phyloP scores from a whole-genome alignment of 1,140 invertebrate genomes.

The Probaryconus sp. region DNA sequence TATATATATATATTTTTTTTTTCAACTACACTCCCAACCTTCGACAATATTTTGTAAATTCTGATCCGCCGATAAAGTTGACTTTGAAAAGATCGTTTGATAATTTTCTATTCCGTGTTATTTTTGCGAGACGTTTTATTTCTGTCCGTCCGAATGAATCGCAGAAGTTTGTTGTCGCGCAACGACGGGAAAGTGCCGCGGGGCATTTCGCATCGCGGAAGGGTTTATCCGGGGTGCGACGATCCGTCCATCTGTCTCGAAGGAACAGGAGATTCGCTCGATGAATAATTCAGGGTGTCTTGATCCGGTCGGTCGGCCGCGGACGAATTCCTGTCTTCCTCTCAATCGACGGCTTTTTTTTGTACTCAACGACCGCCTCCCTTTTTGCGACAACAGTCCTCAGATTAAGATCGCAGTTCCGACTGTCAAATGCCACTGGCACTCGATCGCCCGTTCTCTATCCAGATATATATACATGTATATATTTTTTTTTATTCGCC shows the following conservation, averaged over 20 bases:
- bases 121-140: too few species aligned
- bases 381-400: slow-evolving; percentile 56
- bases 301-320: slow-evolving; percentile 64
- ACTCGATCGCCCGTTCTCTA: slow-evolving; percentile 14
- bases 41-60: too few species aligned
- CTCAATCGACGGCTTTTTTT: slow-evolving; percentile 65
- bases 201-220: slow-evolving; percentile 55
- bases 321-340: slow-evolving; percentile 59
- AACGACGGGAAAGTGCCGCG: slow-evolving; percentile 46
- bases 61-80: too few species aligned
- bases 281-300: slow-evolving; percentile 72
- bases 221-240: slow-evolving; percentile 52
- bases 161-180: slow-evolving; percentile 25
- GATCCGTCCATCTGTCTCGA: slow-evolving; percentile 56
- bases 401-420: slow-evolving; percentile 70
- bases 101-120: too few species aligned
- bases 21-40: too few species aligned
- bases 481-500: too few species aligned
- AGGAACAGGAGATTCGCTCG: slow-evolving; percentile 46
- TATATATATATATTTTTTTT: too few species aligned
- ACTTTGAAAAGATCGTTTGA: too few species aligned
- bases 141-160: slow-evolving; percentile 23
- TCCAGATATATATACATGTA: too few species aligned
- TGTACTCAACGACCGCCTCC: slow-evolving; percentile 39
- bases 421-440: slow-evolving; percentile 63